Evolutionary conservation across 2,113 vertebrate species (phyloP).

Genomic region (Pardalotus punctatus): DNA sequence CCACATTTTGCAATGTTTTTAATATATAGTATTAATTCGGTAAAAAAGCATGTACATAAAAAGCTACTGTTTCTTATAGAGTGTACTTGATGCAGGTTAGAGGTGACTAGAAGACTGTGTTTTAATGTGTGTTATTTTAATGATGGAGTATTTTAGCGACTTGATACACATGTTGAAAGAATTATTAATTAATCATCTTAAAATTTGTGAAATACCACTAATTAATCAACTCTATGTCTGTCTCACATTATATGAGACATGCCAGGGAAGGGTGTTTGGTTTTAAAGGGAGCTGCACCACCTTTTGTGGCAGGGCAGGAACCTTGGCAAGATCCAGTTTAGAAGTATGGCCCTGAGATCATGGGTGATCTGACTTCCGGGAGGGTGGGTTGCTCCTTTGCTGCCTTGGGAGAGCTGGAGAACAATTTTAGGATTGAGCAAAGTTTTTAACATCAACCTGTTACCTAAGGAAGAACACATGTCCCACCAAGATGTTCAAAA

Average conservation of each 20-base stretch:
- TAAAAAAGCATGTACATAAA: not conserved
- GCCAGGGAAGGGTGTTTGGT: not conserved
- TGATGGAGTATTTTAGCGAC: not conserved
- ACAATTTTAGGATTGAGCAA: not conserved
- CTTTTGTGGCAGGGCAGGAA: not conserved
- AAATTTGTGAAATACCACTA: not conserved
- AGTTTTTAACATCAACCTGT: not conserved
- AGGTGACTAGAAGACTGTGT: not conserved
- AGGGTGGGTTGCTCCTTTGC: not conserved
- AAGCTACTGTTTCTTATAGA: not conserved
- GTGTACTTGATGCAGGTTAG: not conserved
- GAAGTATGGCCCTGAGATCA: not conserved
- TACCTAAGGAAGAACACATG: not conserved
- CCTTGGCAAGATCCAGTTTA: not conserved
- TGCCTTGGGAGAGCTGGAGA: fast-evolving
- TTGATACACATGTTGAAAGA: not conserved
- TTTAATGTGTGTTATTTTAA: not conserved
- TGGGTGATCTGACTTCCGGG: not conserved
- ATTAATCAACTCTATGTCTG: not conserved
- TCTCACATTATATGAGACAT: not conserved
- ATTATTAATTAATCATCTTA: not conserved
- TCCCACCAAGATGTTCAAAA: not conserved
- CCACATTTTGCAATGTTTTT: not conserved
- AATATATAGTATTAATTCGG: not conserved
- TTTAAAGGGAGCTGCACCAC: not conserved